Evolutionary conservation across 2,797 vertebrate genomes (phyloP), one percentile per base, ranked within the genome.

Genomic region (Gymnodraco acuticeps): DNA sequence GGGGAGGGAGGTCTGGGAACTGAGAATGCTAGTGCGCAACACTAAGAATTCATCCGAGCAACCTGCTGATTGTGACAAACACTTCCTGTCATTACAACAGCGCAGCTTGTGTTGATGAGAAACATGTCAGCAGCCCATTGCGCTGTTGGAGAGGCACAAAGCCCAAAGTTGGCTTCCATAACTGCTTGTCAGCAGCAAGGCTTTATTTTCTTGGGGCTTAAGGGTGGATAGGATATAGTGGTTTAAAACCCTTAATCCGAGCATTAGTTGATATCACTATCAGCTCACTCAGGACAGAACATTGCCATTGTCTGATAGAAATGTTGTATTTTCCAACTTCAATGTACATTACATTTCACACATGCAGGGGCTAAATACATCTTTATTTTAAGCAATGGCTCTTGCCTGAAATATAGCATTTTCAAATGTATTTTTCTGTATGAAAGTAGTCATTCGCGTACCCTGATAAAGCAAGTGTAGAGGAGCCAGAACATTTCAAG

Each of bases 1-100:
- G 55, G 75, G 66, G 75, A 84, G 78, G 77, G 80, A 81, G 60
- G 71, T 83, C 79, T 90, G 83, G 88, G 89, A 94, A 84, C 65
- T 41, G 20, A 78, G 84, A 90, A 84, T 89, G 84, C 75, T 69
- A 53, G 56, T 8, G 38, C 43, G n/a, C 67, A 50, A 72, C 71
- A 42, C 71, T 80, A 78, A 84, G 73, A 88, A 77, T 86, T 71
- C 59, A 73, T 71, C 55, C 0, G 9, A 73, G 76, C 64, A 58
- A 87, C 88, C 77, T 86, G 82, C 85, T 83, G 86, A 90, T 81
- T 58, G 81, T 88, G 78, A 84, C 80, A 75, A 89, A 86, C 43
- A 16, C 77, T 78, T 82, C 74, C 81, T 84, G 78, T 88, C 80
- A 60, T 60, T 75, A 68, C 64, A 51, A 27, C 73, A 17, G 67